These are phyloP conservation scores for Fregetta grallaria DNA, from an alignment of 2,113 vertebrate species.

Conservation along the genomic window DNA sequence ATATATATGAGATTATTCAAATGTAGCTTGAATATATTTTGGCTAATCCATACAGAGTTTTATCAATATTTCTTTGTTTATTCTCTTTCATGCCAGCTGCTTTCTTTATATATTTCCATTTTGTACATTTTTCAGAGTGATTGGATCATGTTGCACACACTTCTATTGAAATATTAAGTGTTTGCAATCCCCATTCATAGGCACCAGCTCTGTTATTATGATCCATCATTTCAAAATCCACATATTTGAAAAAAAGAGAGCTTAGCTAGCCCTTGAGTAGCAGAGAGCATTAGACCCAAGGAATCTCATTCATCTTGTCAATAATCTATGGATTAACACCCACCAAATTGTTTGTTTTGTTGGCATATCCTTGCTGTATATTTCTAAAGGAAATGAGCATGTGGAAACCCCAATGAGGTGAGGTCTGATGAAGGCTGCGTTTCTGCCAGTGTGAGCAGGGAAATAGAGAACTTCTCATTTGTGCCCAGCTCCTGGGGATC, in stretches of 20 bases:
- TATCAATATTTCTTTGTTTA: slow-evolving; percentile 81
- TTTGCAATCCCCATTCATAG: slow-evolving; percentile 68
- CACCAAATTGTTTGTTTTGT: slow-evolving; percentile 45
- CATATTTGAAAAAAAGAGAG: slow-evolving; percentile 67
- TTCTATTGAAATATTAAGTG: slow-evolving; percentile 81
- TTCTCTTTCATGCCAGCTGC: slow-evolving; percentile 70
- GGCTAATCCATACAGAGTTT: slow-evolving; percentile 66
- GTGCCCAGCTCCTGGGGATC: background rate
- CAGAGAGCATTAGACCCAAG: slow-evolving; percentile 65
- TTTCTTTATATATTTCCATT: slow-evolving; percentile 76
- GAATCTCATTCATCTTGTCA: slow-evolving; percentile 71
- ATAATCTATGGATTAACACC: slow-evolving; percentile 65
- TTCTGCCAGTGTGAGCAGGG: background rate
- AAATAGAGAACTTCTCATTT: background rate
- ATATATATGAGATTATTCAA: slow-evolving; percentile 74
- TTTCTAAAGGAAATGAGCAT: background rate
- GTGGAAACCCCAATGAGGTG: background rate
- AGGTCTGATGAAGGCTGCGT: background rate
- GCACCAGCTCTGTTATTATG: slow-evolving; percentile 70
- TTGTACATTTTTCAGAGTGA: slow-evolving; percentile 80
- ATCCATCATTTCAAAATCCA: slow-evolving; percentile 78
- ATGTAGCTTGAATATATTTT: slow-evolving; percentile 73
- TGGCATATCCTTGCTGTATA: background rate
- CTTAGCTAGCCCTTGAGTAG: slow-evolving; percentile 61
- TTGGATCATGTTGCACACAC: slow-evolving; percentile 73